Evolutionary conservation across 2,113 vertebrate species (phyloP), one percentile per base, ranked within the genome.

Genomic region (Poeciliopsis turrubarensis): DNA sequence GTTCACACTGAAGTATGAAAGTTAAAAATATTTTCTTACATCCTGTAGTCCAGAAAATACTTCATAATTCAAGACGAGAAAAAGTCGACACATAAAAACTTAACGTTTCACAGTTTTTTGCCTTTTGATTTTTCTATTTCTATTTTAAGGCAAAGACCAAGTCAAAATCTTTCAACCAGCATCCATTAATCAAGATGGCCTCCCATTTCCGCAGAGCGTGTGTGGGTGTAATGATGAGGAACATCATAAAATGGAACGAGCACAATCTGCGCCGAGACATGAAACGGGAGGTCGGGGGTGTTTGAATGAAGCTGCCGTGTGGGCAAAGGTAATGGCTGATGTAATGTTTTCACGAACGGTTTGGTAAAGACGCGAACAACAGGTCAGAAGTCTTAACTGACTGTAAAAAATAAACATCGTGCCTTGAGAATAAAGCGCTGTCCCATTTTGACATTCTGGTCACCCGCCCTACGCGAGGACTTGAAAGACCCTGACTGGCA

Each of bases 401-500:
- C 31, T 9, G 17, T 12, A 47, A 47, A 47, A 75, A 79, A 86
- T 80, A 80, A 87, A 82, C 60, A 82, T 3, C 37, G 3, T 70
- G 67, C n/a, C 34, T 73, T 65, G 29, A 32, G 72, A 61, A 73
- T 82, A 63, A 85, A 39, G 64, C 11, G 47, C 70, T 12, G 22
- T 68, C 37, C 61, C 13, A 7, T 82, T 77, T 74, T 26, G 13
- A 54, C 29, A 4, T 74, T 71, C 60, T 70, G 51, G 39, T 73
- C 72, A 80, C 71, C 77, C 34, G 12, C 65, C 74, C 73, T 27
- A 62, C n/a, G 8, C 68, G 80, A 57, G 77, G 65, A 79, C 80
- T 39, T 70, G 44, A 85, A 72, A 68, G 71, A 86, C 61, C 51
- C 63, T 79, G 81, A 89, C 83, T 82, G 73, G 69, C 70, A 73